These are phyloP conservation scores for Athene cunicularia DNA, from an alignment of 2,113 vertebrate genomes.

Conservation along the genomic window DNA sequence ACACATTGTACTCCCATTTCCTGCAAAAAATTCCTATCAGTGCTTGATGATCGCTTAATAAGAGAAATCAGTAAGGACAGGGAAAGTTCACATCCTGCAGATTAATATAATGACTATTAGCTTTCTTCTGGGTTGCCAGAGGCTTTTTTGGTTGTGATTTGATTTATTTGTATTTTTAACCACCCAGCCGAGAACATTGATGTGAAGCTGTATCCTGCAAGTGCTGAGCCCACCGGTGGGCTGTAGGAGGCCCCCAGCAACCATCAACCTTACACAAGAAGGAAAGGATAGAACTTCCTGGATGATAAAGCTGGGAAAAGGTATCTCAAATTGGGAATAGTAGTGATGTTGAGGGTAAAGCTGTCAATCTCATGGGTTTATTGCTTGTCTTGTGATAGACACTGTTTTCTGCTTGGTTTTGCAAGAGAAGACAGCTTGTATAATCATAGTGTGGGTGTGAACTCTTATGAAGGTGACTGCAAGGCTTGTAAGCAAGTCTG, in stretches of 20 bases:
- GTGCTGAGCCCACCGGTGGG: background rate
- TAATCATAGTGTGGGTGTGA: background rate
- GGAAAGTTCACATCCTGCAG: constrained; percentile 5
- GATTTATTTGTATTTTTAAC: constrained; percentile 43
- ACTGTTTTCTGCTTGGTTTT: background rate
- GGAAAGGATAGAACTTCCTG: background rate
- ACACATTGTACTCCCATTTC: constrained; percentile 6
- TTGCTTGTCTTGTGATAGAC: background rate
- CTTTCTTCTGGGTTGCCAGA: background rate
- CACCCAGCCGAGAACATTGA: background rate
- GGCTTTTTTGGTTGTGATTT: background rate
- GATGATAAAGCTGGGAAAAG: background rate
- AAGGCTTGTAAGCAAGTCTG: background rate
- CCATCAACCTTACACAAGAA: background rate
- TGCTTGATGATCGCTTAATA: constrained; percentile 50
- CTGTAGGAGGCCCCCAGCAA: background rate
- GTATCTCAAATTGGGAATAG: background rate
- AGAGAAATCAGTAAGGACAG: constrained; percentile 24
- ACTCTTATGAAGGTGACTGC: background rate
- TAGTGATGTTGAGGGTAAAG: background rate
- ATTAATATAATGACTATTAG: background rate
- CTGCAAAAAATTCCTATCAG: constrained; percentile 10
- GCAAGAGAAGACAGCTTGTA: background rate
- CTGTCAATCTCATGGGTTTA: background rate
- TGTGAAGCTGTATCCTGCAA: background rate